phyloP scores from a whole-genome alignment of 2,888 invertebrate genomes.

The Argyresthia goedartella region DNA sequence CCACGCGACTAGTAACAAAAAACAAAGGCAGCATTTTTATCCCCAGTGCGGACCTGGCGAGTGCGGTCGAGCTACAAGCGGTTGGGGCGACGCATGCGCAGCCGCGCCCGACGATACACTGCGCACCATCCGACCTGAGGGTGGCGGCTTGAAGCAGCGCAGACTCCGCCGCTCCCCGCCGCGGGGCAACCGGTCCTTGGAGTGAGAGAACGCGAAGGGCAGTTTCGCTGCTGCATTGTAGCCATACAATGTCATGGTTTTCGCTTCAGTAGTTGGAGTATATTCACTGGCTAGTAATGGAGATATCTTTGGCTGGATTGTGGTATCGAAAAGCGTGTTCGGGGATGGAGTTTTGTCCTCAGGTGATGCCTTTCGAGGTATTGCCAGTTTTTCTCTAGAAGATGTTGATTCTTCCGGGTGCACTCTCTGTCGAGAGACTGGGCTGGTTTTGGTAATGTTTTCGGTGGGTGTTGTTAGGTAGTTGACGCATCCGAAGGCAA shows the following conservation, averaged over 20 bases:
- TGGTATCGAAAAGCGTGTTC: conserved; percentile 24
- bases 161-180: conserved; percentile 34
- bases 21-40: no score
- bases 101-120: conserved; percentile 64
- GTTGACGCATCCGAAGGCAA: conserved; percentile 67
- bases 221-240: conserved; percentile 64
- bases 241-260: conserved; percentile 61
- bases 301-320: conserved; percentile 60
- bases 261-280: conserved; percentile 49
- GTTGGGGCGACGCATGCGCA: conserved; percentile 47
- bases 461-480: conserved; percentile 51
- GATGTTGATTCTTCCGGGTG: conserved; percentile 54
- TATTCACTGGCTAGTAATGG: conserved; percentile 46
- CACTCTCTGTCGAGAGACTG: conserved; percentile 45
- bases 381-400: conserved; percentile 39
- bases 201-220: conserved; percentile 63
- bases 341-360: conserved; percentile 54
- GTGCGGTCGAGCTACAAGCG: conserved; percentile 47
- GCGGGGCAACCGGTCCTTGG: conserved; percentile 23
- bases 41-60: conserved; percentile 44
- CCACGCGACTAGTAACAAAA: no score
- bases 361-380: conserved; percentile 41
- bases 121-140: conserved; percentile 64
- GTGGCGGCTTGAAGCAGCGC: conserved; percentile 33
- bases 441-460: conserved; percentile 21